A percentile compares a stretch with the other conserved stretches of the same genome.
Evolutionary conservation across 2,888 invertebrate genomes (phyloP).

Genomic region (Belgica antarctica): DNA sequence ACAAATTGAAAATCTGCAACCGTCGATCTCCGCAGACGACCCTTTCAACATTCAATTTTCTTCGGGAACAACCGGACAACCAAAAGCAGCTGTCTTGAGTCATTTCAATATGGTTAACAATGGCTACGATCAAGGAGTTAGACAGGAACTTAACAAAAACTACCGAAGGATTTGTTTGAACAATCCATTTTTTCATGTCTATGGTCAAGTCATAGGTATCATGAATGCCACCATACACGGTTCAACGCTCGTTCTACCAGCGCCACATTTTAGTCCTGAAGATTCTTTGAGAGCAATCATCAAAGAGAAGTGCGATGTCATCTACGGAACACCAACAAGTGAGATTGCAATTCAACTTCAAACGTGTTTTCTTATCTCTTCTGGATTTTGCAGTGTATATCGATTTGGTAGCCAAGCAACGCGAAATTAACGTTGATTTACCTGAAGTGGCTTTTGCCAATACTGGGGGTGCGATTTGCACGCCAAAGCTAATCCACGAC

Average conservation of each 20-base stretch:
- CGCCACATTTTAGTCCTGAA: conserved; percentile 61
- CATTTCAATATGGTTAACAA: conserved; percentile 78
- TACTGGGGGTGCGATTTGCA: conserved; percentile 72
- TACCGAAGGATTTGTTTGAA: conserved; percentile 60
- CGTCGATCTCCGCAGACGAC: conserved; percentile 63
- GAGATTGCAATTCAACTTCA: conserved; percentile 61
- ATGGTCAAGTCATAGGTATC: conserved; percentile 66
- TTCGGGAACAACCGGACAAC: conserved; percentile 74
- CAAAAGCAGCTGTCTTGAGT: conserved; percentile 71
- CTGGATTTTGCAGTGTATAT: conserved; percentile 56
- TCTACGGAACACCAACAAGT: conserved; percentile 78
- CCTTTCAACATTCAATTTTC: conserved; percentile 79
- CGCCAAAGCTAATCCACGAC: conserved; percentile 60
- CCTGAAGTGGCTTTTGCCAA: conserved; percentile 59
- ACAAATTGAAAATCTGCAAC: conserved; percentile 52
- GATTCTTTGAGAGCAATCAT: conserved; percentile 63
- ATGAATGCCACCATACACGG: conserved; percentile 62
- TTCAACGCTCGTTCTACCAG: conserved; percentile 63
- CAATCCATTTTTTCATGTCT: conserved; percentile 81
- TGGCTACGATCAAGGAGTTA: conserved; percentile 56
- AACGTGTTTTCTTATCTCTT: background rate
- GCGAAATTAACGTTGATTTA: conserved; percentile 55
- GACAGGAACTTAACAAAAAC: conserved; percentile 54
- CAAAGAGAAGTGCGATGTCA: conserved; percentile 66
- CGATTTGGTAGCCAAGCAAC: conserved; percentile 63